Evolutionary conservation across 2,888 invertebrate species (phyloP).

Genomic region (Drosophila macrospina): DNA sequence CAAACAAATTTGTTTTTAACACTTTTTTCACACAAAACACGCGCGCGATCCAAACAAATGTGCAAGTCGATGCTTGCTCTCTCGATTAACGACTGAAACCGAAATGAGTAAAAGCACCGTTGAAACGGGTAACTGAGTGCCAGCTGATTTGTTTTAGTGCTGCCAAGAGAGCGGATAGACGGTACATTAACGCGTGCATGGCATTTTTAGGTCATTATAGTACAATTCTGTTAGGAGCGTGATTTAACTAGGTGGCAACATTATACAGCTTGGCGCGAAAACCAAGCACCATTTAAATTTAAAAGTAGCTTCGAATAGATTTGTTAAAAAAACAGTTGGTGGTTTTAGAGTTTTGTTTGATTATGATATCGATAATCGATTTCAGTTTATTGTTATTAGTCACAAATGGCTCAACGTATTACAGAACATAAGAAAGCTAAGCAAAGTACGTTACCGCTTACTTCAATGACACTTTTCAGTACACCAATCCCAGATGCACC

Average conservation of each 20-base stretch:
- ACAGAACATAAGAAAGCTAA: background rate
- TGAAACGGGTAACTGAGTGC: constrained; percentile 28
- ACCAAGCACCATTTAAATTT: background rate
- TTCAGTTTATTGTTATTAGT: background rate
- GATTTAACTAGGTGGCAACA: constrained; percentile 33
- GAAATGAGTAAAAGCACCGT: constrained; percentile 56
- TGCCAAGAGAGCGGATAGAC: constrained; percentile 14
- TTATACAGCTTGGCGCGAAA: constrained; percentile 6
- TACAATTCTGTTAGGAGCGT: background rate
- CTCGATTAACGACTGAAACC: constrained; percentile 58
- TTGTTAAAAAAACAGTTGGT: too few relatives aligned
- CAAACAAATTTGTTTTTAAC: constrained; percentile 51
- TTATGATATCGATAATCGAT: background rate
- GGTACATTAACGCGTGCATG: background rate
- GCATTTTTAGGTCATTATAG: background rate
- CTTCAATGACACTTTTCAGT: constrained; percentile 36
- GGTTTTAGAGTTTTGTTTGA: too few relatives aligned
- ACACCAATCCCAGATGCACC: constrained; percentile 80
- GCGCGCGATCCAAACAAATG: constrained; percentile 20
- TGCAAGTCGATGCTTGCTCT: constrained; percentile 50
- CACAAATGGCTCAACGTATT: background rate
- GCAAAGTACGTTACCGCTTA: background rate
- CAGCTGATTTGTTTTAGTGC: constrained; percentile 54
- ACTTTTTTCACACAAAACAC: constrained; percentile 47
- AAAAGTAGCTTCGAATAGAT: background rate